A percentile compares a stretch with the other conserved stretches of the same genome.
These are phyloP conservation scores for Bilobella aurantiaca DNA, from an alignment of 1,140 invertebrate genomes.

Conservation along the genomic window DNA sequence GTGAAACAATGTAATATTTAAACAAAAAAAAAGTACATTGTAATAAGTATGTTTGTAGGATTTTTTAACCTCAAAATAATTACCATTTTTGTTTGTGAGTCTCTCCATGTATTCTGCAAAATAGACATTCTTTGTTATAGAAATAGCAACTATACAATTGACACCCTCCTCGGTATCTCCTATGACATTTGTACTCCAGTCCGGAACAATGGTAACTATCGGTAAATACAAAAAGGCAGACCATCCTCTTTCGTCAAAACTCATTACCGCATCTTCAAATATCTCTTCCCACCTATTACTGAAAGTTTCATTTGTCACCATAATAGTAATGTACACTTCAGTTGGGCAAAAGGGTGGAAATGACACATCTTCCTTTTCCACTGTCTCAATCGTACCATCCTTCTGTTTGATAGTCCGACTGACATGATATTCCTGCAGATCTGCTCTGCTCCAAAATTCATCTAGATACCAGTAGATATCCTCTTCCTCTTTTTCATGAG, in stretches of 20 bases:
- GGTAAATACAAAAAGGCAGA: background rate
- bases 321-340: background rate
- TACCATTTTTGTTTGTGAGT: no score
- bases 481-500: background rate
- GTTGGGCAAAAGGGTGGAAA: background rate
- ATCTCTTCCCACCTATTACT: background rate
- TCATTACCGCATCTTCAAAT: background rate
- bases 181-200: no score
- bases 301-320: background rate
- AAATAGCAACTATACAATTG: no score
- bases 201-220: no score
- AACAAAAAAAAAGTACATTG: no score
- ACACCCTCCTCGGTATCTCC: no score
- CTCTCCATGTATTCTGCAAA: no score
- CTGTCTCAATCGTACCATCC: background rate
- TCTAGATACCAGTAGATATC: background rate
- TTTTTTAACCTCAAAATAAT: no score
- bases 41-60: no score
- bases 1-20: no score
- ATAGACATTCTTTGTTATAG: no score
- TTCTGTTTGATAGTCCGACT: background rate
- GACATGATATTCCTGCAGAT: background rate
- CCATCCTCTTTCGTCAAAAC: background rate
- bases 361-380: background rate
- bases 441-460: background rate